phyloP scores from a whole-genome alignment of 2,888 invertebrate genomes.

The Hemistola chrysoprasaria region DNA sequence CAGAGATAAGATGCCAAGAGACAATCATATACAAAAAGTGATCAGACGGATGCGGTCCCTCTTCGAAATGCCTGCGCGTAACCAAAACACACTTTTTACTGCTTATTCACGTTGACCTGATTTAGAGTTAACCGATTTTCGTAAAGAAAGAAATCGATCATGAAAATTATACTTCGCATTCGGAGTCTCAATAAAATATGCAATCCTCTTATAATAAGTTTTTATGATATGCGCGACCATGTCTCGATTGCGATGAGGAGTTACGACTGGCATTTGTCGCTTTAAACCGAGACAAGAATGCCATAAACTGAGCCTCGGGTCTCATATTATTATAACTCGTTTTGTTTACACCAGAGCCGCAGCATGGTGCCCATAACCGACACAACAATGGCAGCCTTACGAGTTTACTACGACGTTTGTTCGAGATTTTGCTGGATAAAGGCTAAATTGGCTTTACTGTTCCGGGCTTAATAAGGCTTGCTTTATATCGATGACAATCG shows the following conservation, averaged over 20 bases:
- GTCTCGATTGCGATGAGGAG: constrained; percentile 25
- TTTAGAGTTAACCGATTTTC: constrained; percentile 22
- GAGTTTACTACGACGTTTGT: constrained; percentile 50
- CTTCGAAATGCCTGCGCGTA: constrained; percentile 64
- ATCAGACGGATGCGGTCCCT: constrained; percentile 39
- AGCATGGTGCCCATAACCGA: constrained; percentile 50
- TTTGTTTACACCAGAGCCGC: constrained; percentile 55
- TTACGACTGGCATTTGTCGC: constrained; percentile 41
- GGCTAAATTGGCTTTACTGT: constrained; percentile 62
- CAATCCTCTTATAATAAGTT: neutral
- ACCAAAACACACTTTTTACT: constrained; percentile 47
- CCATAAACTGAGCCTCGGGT: constrained; percentile 53
- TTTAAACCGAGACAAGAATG: constrained; percentile 53
- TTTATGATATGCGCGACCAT: constrained; percentile 13
- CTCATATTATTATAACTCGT: constrained; percentile 62
- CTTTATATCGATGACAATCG: constrained; percentile 48
- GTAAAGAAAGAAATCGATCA: constrained; percentile 5
- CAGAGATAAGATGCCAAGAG: constrained; percentile 49
- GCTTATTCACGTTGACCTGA: constrained; percentile 10
- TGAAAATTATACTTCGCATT: too few relatives aligned
- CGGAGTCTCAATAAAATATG: neutral
- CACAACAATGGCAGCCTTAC: constrained; percentile 65
- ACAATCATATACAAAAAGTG: constrained; percentile 55
- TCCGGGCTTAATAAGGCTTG: constrained; percentile 51
- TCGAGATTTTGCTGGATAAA: constrained; percentile 67